Conservation (phyloP, 2,888 invertebrate genomes). For the Abrostola tripartita region DNA sequence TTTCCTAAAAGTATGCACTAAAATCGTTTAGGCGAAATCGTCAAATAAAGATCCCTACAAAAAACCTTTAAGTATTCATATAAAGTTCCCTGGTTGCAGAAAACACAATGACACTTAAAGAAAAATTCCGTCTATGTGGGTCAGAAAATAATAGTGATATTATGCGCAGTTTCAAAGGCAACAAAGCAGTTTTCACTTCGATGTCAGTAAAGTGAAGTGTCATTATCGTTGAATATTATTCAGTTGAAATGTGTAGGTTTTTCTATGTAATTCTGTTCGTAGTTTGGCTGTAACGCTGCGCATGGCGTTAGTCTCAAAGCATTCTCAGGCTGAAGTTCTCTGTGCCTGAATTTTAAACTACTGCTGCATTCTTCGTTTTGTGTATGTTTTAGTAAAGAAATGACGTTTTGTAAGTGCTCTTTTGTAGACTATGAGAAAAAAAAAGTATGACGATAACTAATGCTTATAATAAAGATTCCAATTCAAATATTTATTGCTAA, state of each 20-base stretch:
- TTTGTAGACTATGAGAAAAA: no score
- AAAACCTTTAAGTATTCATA: constrained; percentile 6
- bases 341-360: no score
- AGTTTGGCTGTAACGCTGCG: not conserved
- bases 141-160: constrained; percentile 48
- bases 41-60: not conserved
- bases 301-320: no score
- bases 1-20: constrained; percentile 8
- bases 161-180: constrained; percentile 45
- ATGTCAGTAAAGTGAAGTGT: constrained; percentile 37
- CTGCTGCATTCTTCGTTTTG: no score
- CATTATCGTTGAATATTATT: constrained; percentile 22
- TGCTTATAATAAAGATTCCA: no score
- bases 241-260: not conserved
- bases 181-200: constrained; percentile 37
- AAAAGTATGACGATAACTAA: no score
- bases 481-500: no score
- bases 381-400: no score
- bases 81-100: constrained; percentile 15
- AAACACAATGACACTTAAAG: constrained; percentile 33
- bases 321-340: no score
- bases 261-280: not conserved
- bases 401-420: no score
- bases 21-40: not conserved
- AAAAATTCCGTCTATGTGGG: constrained; percentile 30